Evolutionary conservation across 2,888 invertebrate species (phyloP).

Genomic region (Pristionchus arcanus): DNA sequence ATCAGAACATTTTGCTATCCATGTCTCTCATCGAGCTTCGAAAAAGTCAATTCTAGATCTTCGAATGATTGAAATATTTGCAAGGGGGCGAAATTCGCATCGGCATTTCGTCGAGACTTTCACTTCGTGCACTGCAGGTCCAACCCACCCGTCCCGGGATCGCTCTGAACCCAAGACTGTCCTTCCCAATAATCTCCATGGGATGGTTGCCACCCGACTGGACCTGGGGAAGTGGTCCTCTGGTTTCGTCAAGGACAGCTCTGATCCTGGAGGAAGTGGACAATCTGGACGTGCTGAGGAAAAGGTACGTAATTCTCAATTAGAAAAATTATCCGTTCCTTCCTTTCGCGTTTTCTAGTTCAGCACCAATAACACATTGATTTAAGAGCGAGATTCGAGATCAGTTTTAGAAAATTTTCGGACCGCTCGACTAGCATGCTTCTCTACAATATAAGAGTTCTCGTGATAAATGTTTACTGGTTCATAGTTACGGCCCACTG

Average conservation of each 20-base stretch:
- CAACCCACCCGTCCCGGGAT: slow-evolving; percentile 11
- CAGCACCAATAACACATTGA: neutral
- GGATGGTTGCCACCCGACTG: slow-evolving; percentile 37
- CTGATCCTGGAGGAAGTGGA: slow-evolving; percentile 52
- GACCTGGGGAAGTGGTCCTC: slow-evolving; percentile 47
- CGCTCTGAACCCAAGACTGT: slow-evolving; percentile 28
- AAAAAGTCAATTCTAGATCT: no score
- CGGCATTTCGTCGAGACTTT: no score
- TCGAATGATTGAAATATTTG: no score
- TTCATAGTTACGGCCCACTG: no score
- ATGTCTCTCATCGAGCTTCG: no score
- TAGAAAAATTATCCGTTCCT: neutral
- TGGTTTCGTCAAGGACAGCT: slow-evolving; percentile 37
- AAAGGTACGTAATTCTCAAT: neutral
- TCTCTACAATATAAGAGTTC: no score
- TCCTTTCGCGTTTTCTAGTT: no score
- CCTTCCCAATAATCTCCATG: slow-evolving; percentile 51
- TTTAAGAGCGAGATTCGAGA: neutral
- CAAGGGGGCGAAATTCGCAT: no score
- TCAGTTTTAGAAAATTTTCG: no score
- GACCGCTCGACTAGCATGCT: no score
- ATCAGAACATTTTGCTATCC: no score
- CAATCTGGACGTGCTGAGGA: slow-evolving; percentile 49
- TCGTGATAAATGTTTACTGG: no score
- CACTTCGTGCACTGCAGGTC: neutral